These are phyloP conservation scores for Clamator glandarius DNA, from an alignment of 2,797 vertebrate species.

Conservation along the genomic window DNA sequence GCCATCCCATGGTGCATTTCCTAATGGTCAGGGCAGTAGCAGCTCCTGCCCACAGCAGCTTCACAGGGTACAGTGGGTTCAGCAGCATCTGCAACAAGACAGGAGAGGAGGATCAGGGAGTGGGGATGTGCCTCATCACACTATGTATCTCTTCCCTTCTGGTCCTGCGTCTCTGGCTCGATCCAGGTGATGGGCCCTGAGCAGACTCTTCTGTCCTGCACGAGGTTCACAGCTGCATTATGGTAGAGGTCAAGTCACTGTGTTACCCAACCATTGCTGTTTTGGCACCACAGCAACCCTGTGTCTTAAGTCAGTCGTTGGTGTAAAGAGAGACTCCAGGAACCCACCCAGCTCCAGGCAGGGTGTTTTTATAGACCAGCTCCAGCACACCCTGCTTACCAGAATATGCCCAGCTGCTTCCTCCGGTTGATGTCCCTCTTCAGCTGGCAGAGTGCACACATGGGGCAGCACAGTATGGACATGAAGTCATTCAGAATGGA, in stretches of 20 bases:
- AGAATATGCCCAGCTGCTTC: slow-evolving; percentile 79
- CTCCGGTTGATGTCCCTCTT: slow-evolving; percentile 87
- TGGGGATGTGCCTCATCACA: rapidly evolving
- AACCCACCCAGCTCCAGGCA: background rate
- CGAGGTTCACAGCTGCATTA: background rate
- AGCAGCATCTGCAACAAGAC: background rate
- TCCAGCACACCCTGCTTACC: background rate
- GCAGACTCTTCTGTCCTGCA: background rate
- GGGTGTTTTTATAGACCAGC: background rate
- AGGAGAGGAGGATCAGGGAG: background rate
- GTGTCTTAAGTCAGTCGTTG: background rate
- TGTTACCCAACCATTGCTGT: background rate
- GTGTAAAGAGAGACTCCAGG: background rate
- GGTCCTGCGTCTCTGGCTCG: background rate
- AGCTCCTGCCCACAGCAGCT: background rate
- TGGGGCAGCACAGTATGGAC: background rate
- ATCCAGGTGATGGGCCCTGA: background rate
- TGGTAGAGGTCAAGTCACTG: background rate
- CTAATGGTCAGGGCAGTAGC: background rate
- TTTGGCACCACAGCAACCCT: rapidly evolving
- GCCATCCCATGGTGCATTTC: rapidly evolving
- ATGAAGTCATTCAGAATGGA: slow-evolving; percentile 77
- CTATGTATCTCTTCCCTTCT: too few species aligned
- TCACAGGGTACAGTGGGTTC: rapidly evolving
- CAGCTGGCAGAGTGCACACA: slow-evolving; percentile 83